Conservation (phyloP, 1,140 invertebrate species). For the Yoshiicerus persimilis region DNA sequence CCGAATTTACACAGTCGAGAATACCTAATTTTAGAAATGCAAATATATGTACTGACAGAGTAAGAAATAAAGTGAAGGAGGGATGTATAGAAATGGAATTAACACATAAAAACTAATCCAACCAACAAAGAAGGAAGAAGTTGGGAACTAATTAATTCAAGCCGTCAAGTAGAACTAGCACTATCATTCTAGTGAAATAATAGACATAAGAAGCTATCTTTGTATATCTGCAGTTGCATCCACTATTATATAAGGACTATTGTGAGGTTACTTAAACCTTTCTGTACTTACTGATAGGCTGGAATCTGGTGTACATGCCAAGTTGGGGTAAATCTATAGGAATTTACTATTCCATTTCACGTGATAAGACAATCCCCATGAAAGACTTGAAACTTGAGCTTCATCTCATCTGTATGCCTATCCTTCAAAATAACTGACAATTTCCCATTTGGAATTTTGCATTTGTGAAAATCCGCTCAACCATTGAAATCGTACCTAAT, state of each 20-base stretch:
- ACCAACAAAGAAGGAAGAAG: conserved; percentile 9
- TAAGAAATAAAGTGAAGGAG: not conserved
- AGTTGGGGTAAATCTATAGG: not conserved
- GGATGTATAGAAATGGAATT: conserved; percentile 21
- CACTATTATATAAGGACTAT: not conserved
- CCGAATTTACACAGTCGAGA: too few species aligned
- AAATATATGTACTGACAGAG: too few species aligned
- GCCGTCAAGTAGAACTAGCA: not conserved
- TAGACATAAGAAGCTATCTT: not conserved
- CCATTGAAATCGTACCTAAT: not conserved
- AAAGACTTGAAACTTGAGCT: not conserved
- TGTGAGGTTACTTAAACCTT: not conserved
- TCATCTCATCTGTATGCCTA: not conserved
- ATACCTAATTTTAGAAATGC: too few species aligned
- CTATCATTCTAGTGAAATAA: not conserved
- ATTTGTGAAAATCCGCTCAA: not conserved
- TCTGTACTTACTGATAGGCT: not conserved
- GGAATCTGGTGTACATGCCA: not conserved
- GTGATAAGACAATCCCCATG: not conserved
- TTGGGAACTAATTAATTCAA: conserved; percentile 26
- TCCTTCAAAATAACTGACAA: conserved; percentile 17
- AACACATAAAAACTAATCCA: conserved; percentile 35
- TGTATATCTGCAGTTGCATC: not conserved
- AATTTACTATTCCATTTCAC: not conserved
- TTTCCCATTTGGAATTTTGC: not conserved